A percentile compares a stretch with the other conserved stretches of the same genome.
phyloP scores from a whole-genome alignment of 2,113 vertebrate species.

The Mesembrinibis cayennensis region DNA sequence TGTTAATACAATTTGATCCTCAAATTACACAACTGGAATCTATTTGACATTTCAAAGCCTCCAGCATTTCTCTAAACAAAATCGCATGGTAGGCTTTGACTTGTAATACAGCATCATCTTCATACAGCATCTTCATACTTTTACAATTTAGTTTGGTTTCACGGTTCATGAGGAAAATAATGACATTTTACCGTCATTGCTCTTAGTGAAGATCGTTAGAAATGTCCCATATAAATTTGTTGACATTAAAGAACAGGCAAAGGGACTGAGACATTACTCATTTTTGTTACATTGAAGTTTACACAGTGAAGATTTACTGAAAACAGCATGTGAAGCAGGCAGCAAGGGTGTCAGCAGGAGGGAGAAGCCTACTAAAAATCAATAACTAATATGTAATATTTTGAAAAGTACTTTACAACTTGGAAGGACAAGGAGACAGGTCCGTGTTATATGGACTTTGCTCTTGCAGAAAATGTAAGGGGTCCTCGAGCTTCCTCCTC shows the following conservation, averaged over 20 bases:
- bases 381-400: background rate
- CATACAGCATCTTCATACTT: background rate
- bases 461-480: background rate
- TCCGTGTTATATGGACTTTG: background rate
- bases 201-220: background rate
- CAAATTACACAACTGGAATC: constrained; percentile 43
- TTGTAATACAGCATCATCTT: constrained; percentile 11
- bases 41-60: constrained; percentile 46
- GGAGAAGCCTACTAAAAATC: background rate
- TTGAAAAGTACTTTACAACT: background rate
- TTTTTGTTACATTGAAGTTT: background rate
- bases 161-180: background rate
- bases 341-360: background rate
- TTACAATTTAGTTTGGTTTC: constrained; percentile 11
- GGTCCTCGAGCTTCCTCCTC: background rate
- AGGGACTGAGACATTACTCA: background rate
- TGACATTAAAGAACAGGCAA: background rate
- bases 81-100: constrained; percentile 21
- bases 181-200: background rate
- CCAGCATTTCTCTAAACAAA: constrained; percentile 44
- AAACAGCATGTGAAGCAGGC: background rate
- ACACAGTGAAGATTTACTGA: background rate
- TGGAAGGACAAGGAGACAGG: background rate
- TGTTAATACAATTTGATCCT: constrained; percentile 50
- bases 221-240: background rate